Conservation (phyloP, 2,797 vertebrate genomes). For the Dendrocincla fuliginosa region DNA sequence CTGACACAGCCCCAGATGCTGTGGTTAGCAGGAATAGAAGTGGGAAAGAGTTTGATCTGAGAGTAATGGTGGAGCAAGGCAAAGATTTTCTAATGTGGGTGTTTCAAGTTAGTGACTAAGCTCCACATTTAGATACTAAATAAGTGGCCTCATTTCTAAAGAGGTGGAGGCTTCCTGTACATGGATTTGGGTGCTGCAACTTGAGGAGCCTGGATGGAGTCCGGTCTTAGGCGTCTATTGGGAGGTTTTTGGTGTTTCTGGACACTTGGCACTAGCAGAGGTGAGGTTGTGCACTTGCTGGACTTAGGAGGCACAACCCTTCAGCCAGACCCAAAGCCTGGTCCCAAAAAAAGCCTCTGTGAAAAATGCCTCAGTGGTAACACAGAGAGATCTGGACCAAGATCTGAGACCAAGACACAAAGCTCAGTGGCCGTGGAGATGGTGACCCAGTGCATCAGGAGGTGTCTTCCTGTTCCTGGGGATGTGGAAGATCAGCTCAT, state of each 20-base stretch:
- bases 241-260: background rate
- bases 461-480: background rate
- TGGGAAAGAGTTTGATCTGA: conserved; percentile 53
- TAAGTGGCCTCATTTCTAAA: conserved; percentile 46
- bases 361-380: background rate
- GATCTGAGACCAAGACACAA: background rate
- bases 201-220: background rate
- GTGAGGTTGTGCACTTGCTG: background rate
- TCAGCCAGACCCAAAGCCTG: background rate
- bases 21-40: conserved; percentile 67
- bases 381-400: background rate
- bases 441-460: background rate
- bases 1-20: conserved; percentile 64
- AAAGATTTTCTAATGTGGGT: conserved; percentile 55
- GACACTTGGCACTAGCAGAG: background rate
- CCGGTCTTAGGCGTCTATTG: background rate
- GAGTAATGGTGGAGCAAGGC: conserved; percentile 41
- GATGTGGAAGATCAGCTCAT: background rate
- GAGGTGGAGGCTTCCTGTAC: conserved; percentile 49
- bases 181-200: background rate
- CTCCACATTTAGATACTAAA: conserved; percentile 59
- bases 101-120: conserved; percentile 50
- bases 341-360: background rate
- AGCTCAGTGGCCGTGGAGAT: background rate
- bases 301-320: background rate